Evolutionary conservation across 2,888 invertebrate species (phyloP).

Genomic region (Carterocephalus palaemon): DNA sequence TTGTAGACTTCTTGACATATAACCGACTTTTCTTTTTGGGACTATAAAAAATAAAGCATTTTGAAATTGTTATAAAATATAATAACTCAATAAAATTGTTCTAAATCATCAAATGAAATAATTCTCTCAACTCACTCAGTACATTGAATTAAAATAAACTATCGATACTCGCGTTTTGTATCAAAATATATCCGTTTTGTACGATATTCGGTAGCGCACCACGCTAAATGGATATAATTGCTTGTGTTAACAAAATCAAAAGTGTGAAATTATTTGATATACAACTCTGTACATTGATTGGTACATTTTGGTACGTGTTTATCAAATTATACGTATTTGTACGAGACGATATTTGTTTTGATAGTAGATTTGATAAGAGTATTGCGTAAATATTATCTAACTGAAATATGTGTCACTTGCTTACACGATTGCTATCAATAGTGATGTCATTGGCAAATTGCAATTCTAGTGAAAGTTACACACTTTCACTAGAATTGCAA

Average conservation of each 20-base stretch:
- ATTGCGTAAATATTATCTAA: conserved; percentile 1
- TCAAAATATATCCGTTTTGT: not conserved
- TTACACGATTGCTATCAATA: conserved; percentile 1
- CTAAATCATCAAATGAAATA: too few relatives aligned
- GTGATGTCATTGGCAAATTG: conserved; percentile 1
- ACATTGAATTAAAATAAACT: too few relatives aligned
- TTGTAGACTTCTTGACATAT: too few relatives aligned
- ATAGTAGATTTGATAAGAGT: not conserved
- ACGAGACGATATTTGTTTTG: not conserved
- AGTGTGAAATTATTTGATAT: conserved; percentile 4
- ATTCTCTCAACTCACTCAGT: too few relatives aligned
- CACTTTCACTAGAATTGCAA: too few relatives aligned
- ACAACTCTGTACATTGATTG: not conserved
- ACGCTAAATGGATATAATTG: conserved; percentile 17
- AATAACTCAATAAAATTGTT: too few relatives aligned
- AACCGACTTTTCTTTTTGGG: too few relatives aligned
- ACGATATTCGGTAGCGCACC: not conserved
- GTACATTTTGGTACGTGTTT: not conserved
- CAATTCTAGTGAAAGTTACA: too few relatives aligned
- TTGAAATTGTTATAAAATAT: too few relatives aligned
- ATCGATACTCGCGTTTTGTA: not conserved
- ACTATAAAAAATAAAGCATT: too few relatives aligned
- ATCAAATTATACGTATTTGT: conserved; percentile 1
- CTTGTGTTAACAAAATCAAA: not conserved
- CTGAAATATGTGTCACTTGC: conserved; percentile 2